These are phyloP conservation scores for Tilapia sparmanii DNA, from an alignment of 2,113 vertebrate species.

Conservation along the genomic window DNA sequence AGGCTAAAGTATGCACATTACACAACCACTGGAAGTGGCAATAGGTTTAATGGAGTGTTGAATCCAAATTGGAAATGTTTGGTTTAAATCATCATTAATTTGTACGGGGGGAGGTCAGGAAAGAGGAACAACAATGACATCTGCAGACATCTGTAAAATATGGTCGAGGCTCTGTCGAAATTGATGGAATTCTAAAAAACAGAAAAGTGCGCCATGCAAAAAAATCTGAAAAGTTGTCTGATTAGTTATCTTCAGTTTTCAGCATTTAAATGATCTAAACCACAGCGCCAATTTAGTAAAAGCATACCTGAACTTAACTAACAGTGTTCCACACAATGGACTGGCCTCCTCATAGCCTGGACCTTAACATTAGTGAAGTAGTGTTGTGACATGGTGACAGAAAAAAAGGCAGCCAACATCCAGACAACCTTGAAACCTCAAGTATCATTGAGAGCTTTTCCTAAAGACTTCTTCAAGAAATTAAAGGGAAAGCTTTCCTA, in stretches of 20 bases:
- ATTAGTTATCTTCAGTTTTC: not conserved
- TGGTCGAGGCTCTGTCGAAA: rapidly evolving
- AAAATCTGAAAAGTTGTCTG: not conserved
- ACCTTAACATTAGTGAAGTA: rapidly evolving
- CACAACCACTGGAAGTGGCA: not conserved
- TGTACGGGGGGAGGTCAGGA: not conserved
- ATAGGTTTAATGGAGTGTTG: not conserved
- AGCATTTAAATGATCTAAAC: not conserved
- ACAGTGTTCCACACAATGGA: not conserved
- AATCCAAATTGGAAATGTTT: not conserved
- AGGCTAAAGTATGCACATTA: not conserved
- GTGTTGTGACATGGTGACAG: rapidly evolving
- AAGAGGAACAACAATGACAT: rapidly evolving
- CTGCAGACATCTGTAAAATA: rapidly evolving
- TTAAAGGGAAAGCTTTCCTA: not conserved
- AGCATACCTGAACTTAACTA: not conserved
- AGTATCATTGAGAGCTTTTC: not conserved
- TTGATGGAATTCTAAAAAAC: not conserved
- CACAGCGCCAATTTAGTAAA: not conserved
- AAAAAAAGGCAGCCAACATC: not conserved
- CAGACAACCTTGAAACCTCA: not conserved
- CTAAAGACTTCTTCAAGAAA: not conserved
- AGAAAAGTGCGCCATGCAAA: rapidly evolving
- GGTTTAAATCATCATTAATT: not conserved
- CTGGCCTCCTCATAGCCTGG: not conserved